Percentiles rank a stretch among this genome's conserved stretches.
phyloP scores from a whole-genome alignment of 2,113 vertebrate species.

The Neogobius melanostomus region DNA sequence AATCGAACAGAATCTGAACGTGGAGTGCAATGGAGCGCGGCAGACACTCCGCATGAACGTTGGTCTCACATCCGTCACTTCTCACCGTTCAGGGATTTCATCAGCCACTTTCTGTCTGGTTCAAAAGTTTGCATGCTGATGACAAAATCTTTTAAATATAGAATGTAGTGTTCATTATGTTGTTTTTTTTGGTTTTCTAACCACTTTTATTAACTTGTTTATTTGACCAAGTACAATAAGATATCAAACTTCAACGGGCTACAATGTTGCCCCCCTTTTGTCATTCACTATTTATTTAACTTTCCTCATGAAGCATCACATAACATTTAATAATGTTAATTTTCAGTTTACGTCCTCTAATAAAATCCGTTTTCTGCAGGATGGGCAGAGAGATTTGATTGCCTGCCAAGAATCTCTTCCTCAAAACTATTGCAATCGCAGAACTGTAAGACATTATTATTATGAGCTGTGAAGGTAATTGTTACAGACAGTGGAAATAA shows the following conservation, averaged over 20 bases:
- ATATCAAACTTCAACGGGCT: too few relatives aligned
- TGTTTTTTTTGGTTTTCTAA: too few relatives aligned
- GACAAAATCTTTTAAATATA: too few relatives aligned
- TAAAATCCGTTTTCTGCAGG: not conserved
- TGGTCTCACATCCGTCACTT: not conserved
- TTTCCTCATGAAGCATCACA: not conserved
- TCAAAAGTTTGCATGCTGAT: not conserved
- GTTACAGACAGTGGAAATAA: not conserved
- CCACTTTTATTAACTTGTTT: too few relatives aligned
- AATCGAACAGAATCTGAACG: conserved; percentile 10
- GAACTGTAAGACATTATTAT: not conserved
- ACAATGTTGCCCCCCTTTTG: too few relatives aligned
- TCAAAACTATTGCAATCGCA: not conserved
- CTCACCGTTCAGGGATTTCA: not conserved
- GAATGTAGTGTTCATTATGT: too few relatives aligned
- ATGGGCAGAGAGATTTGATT: conserved; percentile 10
- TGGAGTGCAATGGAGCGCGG: not conserved
- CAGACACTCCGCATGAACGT: not conserved
- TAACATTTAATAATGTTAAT: not conserved
- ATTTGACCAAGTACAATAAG: too few relatives aligned
- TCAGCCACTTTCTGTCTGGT: not conserved
- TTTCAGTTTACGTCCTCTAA: not conserved
- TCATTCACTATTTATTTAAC: not conserved
- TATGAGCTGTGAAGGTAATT: not conserved
- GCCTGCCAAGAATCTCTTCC: not conserved